Evolutionary conservation across 2,797 vertebrate genomes (phyloP).

Genomic region (Ctenopoma kingsleyae): DNA sequence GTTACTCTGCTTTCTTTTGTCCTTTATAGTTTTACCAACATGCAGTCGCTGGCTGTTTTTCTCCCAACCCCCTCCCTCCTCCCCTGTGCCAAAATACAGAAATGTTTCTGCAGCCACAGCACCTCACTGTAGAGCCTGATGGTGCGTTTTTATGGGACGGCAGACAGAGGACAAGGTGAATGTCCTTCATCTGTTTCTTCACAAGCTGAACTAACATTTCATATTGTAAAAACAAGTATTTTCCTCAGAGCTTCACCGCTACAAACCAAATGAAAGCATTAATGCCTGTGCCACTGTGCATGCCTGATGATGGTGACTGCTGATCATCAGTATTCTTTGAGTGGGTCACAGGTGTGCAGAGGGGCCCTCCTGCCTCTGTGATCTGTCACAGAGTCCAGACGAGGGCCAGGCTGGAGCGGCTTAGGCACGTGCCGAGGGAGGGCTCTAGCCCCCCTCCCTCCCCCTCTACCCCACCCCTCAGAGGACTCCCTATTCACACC

Average conservation of each 20-base stretch:
- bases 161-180: conserved; percentile 12
- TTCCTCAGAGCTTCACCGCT: not conserved
- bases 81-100: conserved; percentile 10
- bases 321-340: conserved; percentile 48
- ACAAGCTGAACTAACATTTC: conserved; percentile 10
- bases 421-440: conserved; percentile 83
- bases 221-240: not conserved
- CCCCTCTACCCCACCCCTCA: conserved; percentile 28
- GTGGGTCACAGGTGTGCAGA: conserved; percentile 71
- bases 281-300: not conserved
- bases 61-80: not conserved
- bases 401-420: conserved; percentile 64
- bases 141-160: conserved; percentile 28
- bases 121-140: conserved; percentile 32
- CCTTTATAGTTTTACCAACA: not conserved
- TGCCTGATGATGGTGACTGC: conserved; percentile 39
- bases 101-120: conserved; percentile 50
- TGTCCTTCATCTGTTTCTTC: conserved; percentile 10
- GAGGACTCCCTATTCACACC: conserved; percentile 78
- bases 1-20: conserved; percentile 2
- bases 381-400: conserved; percentile 68
- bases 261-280: conserved; percentile 15
- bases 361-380: conserved; percentile 52
- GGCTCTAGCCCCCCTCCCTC: conserved; percentile 38
- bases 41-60: not conserved